These are phyloP conservation scores for Pseudopodoces humilis DNA, from an alignment of 2,113 vertebrate genomes.

Conservation along the genomic window DNA sequence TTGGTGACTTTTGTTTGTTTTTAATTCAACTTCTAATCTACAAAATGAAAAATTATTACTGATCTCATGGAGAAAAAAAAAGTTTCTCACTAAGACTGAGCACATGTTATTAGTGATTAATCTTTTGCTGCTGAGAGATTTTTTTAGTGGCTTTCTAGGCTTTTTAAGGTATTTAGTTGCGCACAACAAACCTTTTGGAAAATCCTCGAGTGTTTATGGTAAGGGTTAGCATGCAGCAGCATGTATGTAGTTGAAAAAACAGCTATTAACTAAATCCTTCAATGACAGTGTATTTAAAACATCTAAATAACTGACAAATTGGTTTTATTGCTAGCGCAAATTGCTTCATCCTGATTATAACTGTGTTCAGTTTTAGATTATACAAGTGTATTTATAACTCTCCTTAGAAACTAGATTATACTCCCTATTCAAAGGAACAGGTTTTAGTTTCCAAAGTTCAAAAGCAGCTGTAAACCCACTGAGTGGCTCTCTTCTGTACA, in stretches of 20 bases:
- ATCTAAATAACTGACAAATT: background rate
- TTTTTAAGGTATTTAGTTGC: background rate
- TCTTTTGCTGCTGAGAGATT: background rate
- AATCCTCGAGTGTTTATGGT: background rate
- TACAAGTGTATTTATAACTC: background rate
- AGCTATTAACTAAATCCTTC: background rate
- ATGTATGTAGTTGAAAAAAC: background rate
- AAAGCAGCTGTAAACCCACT: slow-evolving; percentile 1
- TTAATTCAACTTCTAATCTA: background rate
- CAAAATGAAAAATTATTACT: background rate
- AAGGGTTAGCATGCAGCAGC: background rate
- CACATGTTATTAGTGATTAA: background rate
- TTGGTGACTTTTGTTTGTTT: background rate
- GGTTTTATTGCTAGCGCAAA: background rate
- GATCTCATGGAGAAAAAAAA: background rate
- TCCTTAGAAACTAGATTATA: background rate
- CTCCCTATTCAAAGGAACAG: background rate
- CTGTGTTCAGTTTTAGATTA: background rate
- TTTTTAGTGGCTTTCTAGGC: background rate
- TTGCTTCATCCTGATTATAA: background rate
- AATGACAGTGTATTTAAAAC: background rate
- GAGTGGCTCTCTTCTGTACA: background rate
- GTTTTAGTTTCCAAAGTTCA: slow-evolving; percentile 14
- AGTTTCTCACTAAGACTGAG: background rate
- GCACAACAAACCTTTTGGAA: background rate